Evolutionary conservation across 2,888 invertebrate genomes (phyloP).

Genomic region (Hydriomena furcata): DNA sequence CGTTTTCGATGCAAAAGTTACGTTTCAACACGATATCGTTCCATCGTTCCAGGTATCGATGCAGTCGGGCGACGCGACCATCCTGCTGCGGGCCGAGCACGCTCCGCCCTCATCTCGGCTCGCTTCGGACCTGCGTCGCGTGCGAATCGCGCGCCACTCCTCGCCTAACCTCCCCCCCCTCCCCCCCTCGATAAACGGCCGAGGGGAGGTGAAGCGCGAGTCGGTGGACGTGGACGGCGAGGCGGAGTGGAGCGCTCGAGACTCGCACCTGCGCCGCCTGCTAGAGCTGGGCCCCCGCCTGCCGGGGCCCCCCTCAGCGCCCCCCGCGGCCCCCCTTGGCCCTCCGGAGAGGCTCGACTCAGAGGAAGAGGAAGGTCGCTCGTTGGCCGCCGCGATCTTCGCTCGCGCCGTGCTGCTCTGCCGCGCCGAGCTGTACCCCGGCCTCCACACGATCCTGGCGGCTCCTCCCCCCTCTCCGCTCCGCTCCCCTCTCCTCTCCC

Average conservation of each 20-base stretch:
- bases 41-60: conserved; percentile 49
- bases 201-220: conserved; percentile 8
- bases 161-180: too few relatives aligned
- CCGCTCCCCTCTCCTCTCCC: conserved; percentile 23
- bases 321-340: background rate
- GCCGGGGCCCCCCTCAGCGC: conserved; percentile 12
- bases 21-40: background rate
- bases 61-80: conserved; percentile 60
- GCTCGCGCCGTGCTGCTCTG: conserved; percentile 75
- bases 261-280: conserved; percentile 46
- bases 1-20: too few relatives aligned
- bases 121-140: conserved; percentile 41
- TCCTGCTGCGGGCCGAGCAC: conserved; percentile 64
- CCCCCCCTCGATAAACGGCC: conserved; percentile 31
- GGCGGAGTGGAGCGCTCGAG: conserved; percentile 27
- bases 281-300: conserved; percentile 40
- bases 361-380: conserved; percentile 29
- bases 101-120: conserved; percentile 42
- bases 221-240: background rate
- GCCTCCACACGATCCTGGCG: conserved; percentile 84
- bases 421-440: conserved; percentile 80
- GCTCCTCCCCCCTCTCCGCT: conserved; percentile 52
- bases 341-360: background rate
- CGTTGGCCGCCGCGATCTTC: conserved; percentile 70
- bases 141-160: conserved; percentile 39